Evolutionary conservation across 2,888 invertebrate genomes (phyloP).

Genomic region (Sicus ferrugineus): DNA sequence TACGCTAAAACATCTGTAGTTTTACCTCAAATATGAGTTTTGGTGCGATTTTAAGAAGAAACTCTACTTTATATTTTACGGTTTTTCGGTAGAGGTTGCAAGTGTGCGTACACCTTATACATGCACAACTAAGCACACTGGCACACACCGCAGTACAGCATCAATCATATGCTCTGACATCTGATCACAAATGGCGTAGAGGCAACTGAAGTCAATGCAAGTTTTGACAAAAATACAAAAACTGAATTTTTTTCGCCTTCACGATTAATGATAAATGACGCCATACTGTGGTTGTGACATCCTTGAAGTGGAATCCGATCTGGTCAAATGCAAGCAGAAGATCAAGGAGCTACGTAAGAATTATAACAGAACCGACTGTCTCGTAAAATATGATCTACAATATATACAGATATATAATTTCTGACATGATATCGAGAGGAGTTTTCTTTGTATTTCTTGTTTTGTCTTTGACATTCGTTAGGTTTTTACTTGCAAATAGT

Average conservation of each 20-base stretch:
- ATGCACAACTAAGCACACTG: background rate
- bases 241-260: background rate
- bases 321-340: background rate
- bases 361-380: background rate
- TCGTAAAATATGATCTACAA: slow-evolving; percentile 1
- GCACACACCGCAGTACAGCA: no score
- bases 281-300: background rate
- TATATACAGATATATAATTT: background rate
- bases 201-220: slow-evolving; percentile 1
- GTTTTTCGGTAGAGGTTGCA: slow-evolving; percentile 1
- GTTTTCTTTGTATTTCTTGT: background rate
- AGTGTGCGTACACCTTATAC: background rate
- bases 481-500: no score
- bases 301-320: background rate
- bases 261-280: background rate
- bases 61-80: background rate
- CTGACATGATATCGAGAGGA: slow-evolving; percentile 1
- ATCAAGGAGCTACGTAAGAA: background rate
- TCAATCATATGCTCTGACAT: slow-evolving; percentile 27
- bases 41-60: background rate
- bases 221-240: background rate
- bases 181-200: slow-evolving; percentile 18
- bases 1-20: background rate
- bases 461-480: background rate
- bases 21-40: background rate